Conservation (phyloP, 2,113 vertebrate species). For the Perca schrenkii region DNA sequence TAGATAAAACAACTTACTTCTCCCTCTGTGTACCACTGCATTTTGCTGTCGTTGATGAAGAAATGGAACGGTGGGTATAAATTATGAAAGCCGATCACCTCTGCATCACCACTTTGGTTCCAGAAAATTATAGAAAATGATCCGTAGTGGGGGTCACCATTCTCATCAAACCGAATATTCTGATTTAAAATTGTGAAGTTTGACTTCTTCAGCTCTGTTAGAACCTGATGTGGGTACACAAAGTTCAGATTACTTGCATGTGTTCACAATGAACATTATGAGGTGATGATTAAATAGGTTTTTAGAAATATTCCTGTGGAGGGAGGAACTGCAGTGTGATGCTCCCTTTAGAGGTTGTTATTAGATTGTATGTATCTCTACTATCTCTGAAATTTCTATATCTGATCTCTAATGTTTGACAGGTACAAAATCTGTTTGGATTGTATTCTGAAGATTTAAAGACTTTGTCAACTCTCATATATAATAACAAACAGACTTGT, state of each 20-base stretch:
- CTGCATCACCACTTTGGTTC: constrained; percentile 75
- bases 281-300: background rate
- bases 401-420: too few species aligned
- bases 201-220: constrained; percentile 77
- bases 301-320: too few species aligned
- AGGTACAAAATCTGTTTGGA: too few species aligned
- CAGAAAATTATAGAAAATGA: constrained; percentile 85
- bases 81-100: constrained; percentile 80
- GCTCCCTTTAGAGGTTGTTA: too few species aligned
- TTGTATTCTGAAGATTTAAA: too few species aligned
- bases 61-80: constrained; percentile 63
- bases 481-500: too few species aligned
- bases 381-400: too few species aligned
- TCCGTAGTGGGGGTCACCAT: constrained; percentile 79
- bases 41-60: constrained; percentile 75
- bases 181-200: constrained; percentile 85
- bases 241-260: constrained; percentile 6
- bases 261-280: background rate
- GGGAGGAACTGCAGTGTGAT: too few species aligned
- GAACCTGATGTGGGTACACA: constrained; percentile 56
- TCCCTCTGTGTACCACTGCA: constrained; percentile 81
- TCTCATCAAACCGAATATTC: constrained; percentile 82
- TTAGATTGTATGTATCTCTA: too few species aligned
- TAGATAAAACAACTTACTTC: constrained; percentile 44
- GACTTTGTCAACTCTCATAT: too few species aligned